Percentiles rank a stretch among this genome's conserved stretches.
phyloP scores from a whole-genome alignment of 2,797 vertebrate genomes.

The Falco columbarius region DNA sequence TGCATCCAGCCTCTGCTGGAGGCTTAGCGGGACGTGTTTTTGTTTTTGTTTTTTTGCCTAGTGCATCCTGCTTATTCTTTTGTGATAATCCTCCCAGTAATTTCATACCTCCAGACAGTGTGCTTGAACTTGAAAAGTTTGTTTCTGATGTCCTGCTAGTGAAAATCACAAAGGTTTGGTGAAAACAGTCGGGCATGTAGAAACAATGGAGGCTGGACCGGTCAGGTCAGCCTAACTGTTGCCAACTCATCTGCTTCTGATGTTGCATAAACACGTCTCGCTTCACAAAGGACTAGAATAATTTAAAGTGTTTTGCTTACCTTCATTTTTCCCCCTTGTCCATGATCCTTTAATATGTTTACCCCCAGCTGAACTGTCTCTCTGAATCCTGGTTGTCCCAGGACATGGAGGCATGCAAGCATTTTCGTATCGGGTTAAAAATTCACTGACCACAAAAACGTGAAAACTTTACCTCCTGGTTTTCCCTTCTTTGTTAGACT shows the following conservation, averaged over 20 bases:
- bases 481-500: constrained; percentile 41
- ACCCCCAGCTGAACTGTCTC: constrained; percentile 39
- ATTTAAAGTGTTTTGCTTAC: constrained; percentile 44
- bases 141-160: background rate
- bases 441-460: constrained; percentile 54
- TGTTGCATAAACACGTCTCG: background rate
- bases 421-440: constrained; percentile 36
- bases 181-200: background rate
- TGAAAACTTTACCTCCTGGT: constrained; percentile 58
- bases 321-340: background rate
- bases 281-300: background rate
- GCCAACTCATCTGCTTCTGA: constrained; percentile 1
- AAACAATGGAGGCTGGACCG: background rate
- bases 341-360: constrained; percentile 32
- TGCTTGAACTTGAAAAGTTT: background rate
- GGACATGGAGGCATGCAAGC: constrained; percentile 16
- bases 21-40: background rate
- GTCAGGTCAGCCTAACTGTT: background rate
- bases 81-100: background rate
- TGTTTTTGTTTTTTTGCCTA: too few species aligned
- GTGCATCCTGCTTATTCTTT: background rate
- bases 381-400: background rate
- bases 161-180: background rate
- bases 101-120: background rate
- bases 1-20: background rate